Percentiles rank a stretch among this genome's conserved stretches.
phyloP scores from a whole-genome alignment of 2,113 vertebrate genomes.

The Raja brachyura region DNA sequence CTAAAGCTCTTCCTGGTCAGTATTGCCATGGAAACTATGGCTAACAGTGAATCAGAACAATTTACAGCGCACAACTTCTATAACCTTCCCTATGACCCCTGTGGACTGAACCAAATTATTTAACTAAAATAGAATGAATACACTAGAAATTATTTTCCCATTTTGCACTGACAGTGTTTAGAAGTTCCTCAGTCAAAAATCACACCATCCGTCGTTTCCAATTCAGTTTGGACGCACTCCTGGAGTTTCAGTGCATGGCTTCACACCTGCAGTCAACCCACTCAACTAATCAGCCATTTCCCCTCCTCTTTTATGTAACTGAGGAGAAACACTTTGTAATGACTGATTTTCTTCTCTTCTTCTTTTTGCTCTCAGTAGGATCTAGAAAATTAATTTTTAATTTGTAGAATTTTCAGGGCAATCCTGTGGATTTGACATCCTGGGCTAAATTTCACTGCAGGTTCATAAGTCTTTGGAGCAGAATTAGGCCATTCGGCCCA shows the following conservation, averaged over 20 bases:
- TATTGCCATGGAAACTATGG: background rate
- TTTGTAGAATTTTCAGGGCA: background rate
- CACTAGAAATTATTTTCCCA: background rate
- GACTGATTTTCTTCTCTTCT: background rate
- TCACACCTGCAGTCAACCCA: background rate
- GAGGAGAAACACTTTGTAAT: too few relatives aligned
- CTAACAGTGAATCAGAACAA: background rate
- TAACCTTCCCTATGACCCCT: background rate
- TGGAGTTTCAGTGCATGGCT: background rate
- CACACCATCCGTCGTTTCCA: background rate
- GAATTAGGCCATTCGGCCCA: too few relatives aligned
- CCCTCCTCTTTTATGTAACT: background rate
- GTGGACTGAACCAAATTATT: constrained; percentile 10
- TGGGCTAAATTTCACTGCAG: too few relatives aligned
- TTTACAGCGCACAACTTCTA: background rate
- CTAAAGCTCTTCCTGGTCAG: background rate
- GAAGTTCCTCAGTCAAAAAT: background rate
- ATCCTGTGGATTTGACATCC: background rate
- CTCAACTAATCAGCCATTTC: background rate
- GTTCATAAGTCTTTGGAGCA: too few relatives aligned
- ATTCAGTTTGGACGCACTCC: background rate
- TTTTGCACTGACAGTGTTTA: background rate
- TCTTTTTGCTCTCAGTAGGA: background rate
- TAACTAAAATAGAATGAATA: background rate
- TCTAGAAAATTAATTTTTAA: background rate